Conservation (phyloP, 2,888 invertebrate species). For the Antheraea assamensis region DNA sequence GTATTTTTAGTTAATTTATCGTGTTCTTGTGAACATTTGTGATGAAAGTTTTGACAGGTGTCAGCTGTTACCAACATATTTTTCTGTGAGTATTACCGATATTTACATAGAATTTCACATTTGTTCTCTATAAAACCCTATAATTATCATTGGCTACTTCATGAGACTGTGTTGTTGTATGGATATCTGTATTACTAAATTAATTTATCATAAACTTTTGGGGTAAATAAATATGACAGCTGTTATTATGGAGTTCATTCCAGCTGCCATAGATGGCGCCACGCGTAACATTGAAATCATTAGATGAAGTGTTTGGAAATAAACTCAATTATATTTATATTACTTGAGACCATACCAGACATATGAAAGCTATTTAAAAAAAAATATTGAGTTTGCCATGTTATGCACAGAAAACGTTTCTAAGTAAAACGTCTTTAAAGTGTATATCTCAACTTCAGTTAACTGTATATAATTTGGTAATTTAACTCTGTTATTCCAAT, state of each 20-base stretch:
- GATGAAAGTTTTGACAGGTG: constrained; percentile 77
- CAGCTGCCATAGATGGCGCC: constrained; percentile 57
- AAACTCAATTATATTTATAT: background rate
- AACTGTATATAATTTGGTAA: too few species aligned
- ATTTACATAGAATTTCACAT: constrained; percentile 20
- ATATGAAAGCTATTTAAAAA: too few species aligned
- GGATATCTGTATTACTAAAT: background rate
- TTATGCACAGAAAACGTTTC: too few species aligned
- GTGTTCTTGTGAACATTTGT: constrained; percentile 77
- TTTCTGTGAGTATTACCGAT: constrained; percentile 50
- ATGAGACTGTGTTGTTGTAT: background rate
- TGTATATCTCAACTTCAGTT: too few species aligned
- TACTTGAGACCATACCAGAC: too few species aligned
- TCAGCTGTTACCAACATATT: constrained; percentile 62
- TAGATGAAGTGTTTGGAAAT: background rate
- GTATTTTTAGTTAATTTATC: constrained; percentile 47
- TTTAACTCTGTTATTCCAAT: too few species aligned
- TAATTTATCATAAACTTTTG: constrained; percentile 13
- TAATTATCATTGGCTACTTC: background rate
- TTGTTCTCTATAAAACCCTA: background rate
- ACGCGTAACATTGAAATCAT: constrained; percentile 29
- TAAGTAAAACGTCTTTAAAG: too few species aligned
- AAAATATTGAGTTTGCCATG: too few species aligned
- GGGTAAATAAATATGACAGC: constrained; percentile 32
- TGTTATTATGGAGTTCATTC: constrained; percentile 42